Percentiles rank a stretch among this genome's conserved stretches.
Evolutionary conservation across 2,888 invertebrate species (phyloP).

Genomic region (Scrobipalpa costella): DNA sequence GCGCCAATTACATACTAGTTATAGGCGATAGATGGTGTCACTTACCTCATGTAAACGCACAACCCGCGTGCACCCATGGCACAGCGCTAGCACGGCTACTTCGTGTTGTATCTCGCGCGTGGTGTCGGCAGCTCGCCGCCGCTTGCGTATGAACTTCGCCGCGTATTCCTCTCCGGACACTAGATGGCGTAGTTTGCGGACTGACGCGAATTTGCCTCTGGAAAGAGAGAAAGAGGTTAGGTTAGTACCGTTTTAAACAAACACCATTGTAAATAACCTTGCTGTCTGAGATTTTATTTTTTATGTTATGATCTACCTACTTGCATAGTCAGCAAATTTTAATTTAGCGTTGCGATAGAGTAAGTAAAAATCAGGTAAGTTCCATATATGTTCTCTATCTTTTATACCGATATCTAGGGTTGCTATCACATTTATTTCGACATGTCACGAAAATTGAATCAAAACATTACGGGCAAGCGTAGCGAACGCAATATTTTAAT

Average conservation of each 20-base stretch:
- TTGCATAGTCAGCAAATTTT: too few relatives aligned
- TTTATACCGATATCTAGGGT: too few relatives aligned
- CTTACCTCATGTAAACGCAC: slow-evolving; percentile 92
- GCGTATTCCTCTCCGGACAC: slow-evolving; percentile 94
- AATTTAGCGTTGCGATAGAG: too few relatives aligned
- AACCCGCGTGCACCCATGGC: slow-evolving; percentile 90
- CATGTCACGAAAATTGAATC: too few relatives aligned
- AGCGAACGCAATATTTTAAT: too few relatives aligned
- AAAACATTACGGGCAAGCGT: too few relatives aligned
- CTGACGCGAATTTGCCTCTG: slow-evolving; percentile 98
- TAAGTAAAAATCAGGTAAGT: too few relatives aligned
- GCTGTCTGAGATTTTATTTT: too few relatives aligned
- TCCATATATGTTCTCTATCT: too few relatives aligned
- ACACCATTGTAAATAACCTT: background rate
- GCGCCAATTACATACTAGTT: slow-evolving; percentile 56
- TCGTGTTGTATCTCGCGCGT: slow-evolving; percentile 96
- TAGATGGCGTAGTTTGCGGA: slow-evolving; percentile 93
- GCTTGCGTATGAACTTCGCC: slow-evolving; percentile 96
- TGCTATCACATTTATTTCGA: too few relatives aligned
- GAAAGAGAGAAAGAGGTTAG: slow-evolving; percentile 51
- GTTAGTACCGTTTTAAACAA: background rate
- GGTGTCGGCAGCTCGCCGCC: slow-evolving; percentile 92
- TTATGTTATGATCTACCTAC: too few relatives aligned
- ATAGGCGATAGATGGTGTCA: background rate
- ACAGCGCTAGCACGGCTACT: slow-evolving; percentile 94